phyloP scores from a whole-genome alignment of 2,888 invertebrate species.

The Nephrocerus scutellatus region DNA sequence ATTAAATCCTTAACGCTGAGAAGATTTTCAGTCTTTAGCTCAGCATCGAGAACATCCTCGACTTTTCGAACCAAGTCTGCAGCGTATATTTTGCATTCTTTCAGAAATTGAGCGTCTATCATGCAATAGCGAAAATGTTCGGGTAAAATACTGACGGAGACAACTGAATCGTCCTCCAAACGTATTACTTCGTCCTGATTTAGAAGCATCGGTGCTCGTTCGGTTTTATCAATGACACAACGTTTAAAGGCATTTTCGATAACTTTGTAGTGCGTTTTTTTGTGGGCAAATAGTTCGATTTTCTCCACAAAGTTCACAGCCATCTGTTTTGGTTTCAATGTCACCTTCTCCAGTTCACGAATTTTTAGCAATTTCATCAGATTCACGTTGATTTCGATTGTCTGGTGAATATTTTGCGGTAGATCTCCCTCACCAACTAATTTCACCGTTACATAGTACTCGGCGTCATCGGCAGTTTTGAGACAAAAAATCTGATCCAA shows the following conservation, averaged over 20 bases:
- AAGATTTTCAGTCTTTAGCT: slow-evolving; percentile 27
- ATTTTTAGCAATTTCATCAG: slow-evolving; percentile 42
- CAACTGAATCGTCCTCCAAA: slow-evolving; percentile 38
- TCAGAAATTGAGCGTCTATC: slow-evolving; percentile 45
- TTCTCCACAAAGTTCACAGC: slow-evolving; percentile 46
- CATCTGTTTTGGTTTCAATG: slow-evolving; percentile 39
- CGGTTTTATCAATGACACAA: slow-evolving; percentile 41
- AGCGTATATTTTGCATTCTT: slow-evolving; percentile 44
- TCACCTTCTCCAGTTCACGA: slow-evolving; percentile 41
- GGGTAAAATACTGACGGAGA: slow-evolving; percentile 43
- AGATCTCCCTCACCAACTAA: slow-evolving; percentile 30
- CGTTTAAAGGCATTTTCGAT: slow-evolving; percentile 46
- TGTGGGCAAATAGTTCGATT: slow-evolving; percentile 43
- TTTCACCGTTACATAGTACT: slow-evolving; percentile 38
- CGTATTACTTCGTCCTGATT: slow-evolving; percentile 46
- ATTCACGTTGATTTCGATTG: slow-evolving; percentile 44
- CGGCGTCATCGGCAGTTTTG: slow-evolving; percentile 34
- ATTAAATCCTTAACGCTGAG: slow-evolving; percentile 42
- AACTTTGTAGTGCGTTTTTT: slow-evolving; percentile 43
- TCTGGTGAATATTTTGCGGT: slow-evolving; percentile 40
- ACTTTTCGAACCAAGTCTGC: slow-evolving; percentile 49
- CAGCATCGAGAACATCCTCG: slow-evolving; percentile 48
- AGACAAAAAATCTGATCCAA: slow-evolving; percentile 39
- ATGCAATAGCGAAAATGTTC: slow-evolving; percentile 45
- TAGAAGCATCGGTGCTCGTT: slow-evolving; percentile 35